Evolutionary conservation across 2,113 vertebrate genomes (phyloP).

Genomic region (Protobothrops flavoviridis): DNA sequence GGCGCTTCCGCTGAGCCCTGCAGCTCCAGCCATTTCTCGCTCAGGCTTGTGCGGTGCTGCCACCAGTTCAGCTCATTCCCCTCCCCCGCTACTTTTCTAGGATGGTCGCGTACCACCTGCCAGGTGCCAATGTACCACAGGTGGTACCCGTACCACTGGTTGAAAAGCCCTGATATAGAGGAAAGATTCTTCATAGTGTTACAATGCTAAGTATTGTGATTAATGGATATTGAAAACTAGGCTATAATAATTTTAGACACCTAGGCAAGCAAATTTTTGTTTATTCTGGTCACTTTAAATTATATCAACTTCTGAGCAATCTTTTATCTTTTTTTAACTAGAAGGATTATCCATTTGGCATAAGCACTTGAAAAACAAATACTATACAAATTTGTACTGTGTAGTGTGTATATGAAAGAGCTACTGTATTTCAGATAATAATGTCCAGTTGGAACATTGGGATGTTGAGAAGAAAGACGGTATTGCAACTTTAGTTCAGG

Average conservation of each 20-base stretch:
- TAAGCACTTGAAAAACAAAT: background rate
- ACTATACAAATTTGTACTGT: background rate
- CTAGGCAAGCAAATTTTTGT: background rate
- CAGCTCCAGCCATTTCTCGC: too few relatives aligned
- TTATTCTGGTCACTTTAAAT: background rate
- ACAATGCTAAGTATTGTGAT: background rate
- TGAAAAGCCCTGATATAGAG: too few relatives aligned
- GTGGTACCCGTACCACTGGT: too few relatives aligned
- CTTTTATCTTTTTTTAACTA: background rate
- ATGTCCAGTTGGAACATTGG: background rate
- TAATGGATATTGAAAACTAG: background rate
- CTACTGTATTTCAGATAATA: background rate
- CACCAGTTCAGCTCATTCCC: too few relatives aligned
- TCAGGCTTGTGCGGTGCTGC: too few relatives aligned
- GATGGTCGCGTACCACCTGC: too few relatives aligned
- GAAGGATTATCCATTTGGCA: background rate
- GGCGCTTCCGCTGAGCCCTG: too few relatives aligned
- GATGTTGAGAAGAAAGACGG: background rate
- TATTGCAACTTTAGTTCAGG: background rate
- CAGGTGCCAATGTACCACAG: too few relatives aligned
- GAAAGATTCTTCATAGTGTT: background rate
- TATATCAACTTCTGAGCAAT: background rate
- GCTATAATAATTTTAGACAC: background rate
- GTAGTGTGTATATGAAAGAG: background rate
- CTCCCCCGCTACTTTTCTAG: too few relatives aligned